Evolutionary conservation across 1,140 invertebrate species (phyloP).

Genomic region (Nilaparvata lugens): DNA sequence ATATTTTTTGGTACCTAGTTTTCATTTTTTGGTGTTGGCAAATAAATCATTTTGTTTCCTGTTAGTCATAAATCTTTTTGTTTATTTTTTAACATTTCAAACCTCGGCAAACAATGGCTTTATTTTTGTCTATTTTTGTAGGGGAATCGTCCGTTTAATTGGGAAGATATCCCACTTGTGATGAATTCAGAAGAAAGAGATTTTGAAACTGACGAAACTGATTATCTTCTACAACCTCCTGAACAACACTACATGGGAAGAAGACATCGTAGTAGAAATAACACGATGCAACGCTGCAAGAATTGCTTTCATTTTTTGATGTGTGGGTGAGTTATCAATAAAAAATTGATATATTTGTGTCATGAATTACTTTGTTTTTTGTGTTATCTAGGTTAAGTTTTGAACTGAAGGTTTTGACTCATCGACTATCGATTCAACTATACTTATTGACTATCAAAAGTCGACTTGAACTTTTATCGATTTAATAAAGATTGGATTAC

Average conservation of each 20-base stretch:
- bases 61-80: no score
- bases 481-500: no score
- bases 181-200: constrained; percentile 30
- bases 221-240: constrained; percentile 34
- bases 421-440: no score
- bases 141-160: constrained; percentile 3
- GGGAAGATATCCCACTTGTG: constrained; percentile 38
- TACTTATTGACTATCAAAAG: no score
- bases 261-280: background rate
- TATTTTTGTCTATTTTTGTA: background rate
- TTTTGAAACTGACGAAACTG: constrained; percentile 40
- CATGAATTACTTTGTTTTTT: background rate
- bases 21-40: no score
- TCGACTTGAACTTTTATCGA: no score
- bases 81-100: no score
- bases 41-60: no score
- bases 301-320: constrained; percentile 8
- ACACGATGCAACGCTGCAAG: constrained; percentile 3
- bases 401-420: no score
- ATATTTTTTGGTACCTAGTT: no score
- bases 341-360: background rate
- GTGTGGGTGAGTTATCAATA: constrained; percentile 9
- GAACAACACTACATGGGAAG: constrained; percentile 8
- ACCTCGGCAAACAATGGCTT: no score
- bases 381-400: no score